Percentiles rank a stretch among this genome's conserved stretches.
phyloP scores from a whole-genome alignment of 2,888 invertebrate species.

The Ectropis crepuscularia region DNA sequence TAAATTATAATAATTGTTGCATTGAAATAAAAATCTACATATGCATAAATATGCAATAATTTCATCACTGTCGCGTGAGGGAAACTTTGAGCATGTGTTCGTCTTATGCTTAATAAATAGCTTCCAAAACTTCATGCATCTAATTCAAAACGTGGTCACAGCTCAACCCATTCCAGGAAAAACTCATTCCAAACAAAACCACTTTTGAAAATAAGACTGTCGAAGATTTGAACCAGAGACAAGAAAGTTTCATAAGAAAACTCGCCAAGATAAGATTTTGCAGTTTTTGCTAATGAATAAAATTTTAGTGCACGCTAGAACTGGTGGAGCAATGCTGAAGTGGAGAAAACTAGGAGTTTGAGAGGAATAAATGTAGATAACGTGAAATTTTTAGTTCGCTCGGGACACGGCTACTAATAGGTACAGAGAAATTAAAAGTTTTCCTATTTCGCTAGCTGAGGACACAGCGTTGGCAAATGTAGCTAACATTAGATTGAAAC shows the following conservation, averaged over 20 bases:
- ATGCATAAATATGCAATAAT: neutral
- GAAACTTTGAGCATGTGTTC: neutral
- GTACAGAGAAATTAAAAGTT: slow-evolving; percentile 50
- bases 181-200: slow-evolving; percentile 39
- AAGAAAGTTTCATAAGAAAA: slow-evolving; percentile 17
- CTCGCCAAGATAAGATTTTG: slow-evolving; percentile 13
- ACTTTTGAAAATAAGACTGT: slow-evolving; percentile 35
- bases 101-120: neutral
- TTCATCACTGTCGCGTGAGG: neutral
- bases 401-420: slow-evolving; percentile 16
- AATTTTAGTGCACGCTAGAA: slow-evolving; percentile 11
- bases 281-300: slow-evolving; percentile 24
- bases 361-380: slow-evolving; percentile 27
- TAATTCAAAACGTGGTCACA: neutral
- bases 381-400: slow-evolving; percentile 10
- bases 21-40: too few species aligned
- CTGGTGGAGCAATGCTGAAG: slow-evolving; percentile 14
- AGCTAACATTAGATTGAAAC: slow-evolving; percentile 11
- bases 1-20: too few species aligned
- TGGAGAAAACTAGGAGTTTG: slow-evolving; percentile 7
- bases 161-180: slow-evolving; percentile 29
- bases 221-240: slow-evolving; percentile 16
- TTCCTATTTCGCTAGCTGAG: slow-evolving; percentile 41
- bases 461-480: slow-evolving; percentile 38
- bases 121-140: slow-evolving; percentile 1